Evolutionary conservation across 2,888 invertebrate species (phyloP).

Genomic region (Rhagonycha lutea): DNA sequence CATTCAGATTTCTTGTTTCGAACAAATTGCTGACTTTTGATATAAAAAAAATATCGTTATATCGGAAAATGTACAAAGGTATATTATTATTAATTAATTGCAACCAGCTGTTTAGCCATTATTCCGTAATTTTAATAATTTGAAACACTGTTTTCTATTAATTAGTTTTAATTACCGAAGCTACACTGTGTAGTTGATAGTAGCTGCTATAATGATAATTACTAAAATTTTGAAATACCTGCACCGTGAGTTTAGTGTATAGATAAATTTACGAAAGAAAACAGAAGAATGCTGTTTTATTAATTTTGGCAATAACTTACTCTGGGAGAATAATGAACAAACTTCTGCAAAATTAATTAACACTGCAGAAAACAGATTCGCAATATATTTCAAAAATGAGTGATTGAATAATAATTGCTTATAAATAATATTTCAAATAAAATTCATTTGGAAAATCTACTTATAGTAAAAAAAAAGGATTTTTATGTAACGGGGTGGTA

Average conservation of each 20-base stretch:
- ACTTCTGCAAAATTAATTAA: not conserved
- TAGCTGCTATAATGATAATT: not conserved
- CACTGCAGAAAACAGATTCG: not conserved
- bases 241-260: not conserved
- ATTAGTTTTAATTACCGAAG: not conserved
- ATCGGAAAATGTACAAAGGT: too few relatives aligned
- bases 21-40: too few relatives aligned
- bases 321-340: not conserved
- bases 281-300: not conserved
- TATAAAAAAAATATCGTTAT: too few relatives aligned
- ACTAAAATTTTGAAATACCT: not conserved
- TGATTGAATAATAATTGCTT: not conserved
- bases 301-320: not conserved
- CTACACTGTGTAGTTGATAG: not conserved
- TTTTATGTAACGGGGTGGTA: too few relatives aligned
- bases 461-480: too few relatives aligned
- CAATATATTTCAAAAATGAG: not conserved
- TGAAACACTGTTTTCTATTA: not conserved
- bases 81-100: too few relatives aligned
- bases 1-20: too few relatives aligned
- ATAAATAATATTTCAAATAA: not conserved
- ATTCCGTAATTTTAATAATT: too few relatives aligned
- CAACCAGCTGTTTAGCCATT: too few relatives aligned
- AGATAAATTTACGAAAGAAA: not conserved
- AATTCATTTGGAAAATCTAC: too few relatives aligned